A percentile compares a stretch with the other conserved stretches of the same genome.
These are phyloP conservation scores for Elgaria multicarinata DNA, from an alignment of 2,113 vertebrate species.

Conservation along the genomic window DNA sequence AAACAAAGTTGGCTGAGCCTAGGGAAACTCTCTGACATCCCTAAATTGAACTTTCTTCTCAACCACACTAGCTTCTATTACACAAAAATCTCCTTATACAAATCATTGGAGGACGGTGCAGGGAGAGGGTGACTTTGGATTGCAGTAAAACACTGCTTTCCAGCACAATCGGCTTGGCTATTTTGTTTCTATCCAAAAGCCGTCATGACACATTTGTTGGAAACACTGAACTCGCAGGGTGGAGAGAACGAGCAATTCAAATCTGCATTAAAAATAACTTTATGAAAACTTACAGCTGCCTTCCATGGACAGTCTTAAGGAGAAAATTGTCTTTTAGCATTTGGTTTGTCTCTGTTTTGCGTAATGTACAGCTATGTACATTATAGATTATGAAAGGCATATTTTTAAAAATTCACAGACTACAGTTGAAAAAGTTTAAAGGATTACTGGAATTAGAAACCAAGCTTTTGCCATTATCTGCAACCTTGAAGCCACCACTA, in stretches of 20 bases:
- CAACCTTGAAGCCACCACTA: neutral
- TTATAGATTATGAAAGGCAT: neutral
- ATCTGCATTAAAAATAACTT: constrained; percentile 14
- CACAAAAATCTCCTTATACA: neutral
- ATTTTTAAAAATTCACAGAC: constrained; percentile 25
- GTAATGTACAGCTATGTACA: neutral
- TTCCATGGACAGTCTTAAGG: constrained; percentile 7
- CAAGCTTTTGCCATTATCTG: neutral
- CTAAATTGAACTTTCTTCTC: neutral
- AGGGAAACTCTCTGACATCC: no score
- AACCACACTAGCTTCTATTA: neutral
- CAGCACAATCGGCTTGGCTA: neutral
- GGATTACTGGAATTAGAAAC: neutral
- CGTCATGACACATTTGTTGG: constrained; percentile 4
- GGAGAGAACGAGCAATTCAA: constrained; percentile 37
- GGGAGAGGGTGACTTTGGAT: constrained; percentile 14
- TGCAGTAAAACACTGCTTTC: neutral
- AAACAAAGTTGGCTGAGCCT: no score
- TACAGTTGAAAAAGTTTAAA: neutral
- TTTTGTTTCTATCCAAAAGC: neutral
- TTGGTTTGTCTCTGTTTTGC: constrained; percentile 9
- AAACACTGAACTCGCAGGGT: neutral
- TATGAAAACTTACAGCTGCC: constrained; percentile 36
- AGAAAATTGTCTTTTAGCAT: constrained; percentile 12
- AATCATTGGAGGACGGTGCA: neutral